A percentile compares a stretch with the other conserved stretches of the same genome.
phyloP scores from a whole-genome alignment of 2,888 invertebrate species.

The Ptychoptera contaminata region DNA sequence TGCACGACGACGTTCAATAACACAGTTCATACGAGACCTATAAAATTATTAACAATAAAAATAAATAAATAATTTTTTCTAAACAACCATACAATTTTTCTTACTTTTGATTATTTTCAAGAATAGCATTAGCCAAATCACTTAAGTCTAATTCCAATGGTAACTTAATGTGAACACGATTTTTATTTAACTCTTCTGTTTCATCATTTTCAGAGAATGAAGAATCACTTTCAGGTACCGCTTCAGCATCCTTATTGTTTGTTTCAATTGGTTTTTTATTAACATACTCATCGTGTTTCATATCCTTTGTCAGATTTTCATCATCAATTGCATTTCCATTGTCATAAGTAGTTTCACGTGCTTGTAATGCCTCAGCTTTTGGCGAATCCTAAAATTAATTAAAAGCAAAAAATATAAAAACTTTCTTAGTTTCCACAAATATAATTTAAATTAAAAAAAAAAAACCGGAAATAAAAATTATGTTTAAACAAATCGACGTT shows the following conservation, averaged over 20 bases:
- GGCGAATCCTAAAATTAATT: slow-evolving; percentile 25
- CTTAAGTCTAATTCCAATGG: slow-evolving; percentile 72
- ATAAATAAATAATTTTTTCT: not conserved
- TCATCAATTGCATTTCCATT: slow-evolving; percentile 27
- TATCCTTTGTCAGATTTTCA: slow-evolving; percentile 10
- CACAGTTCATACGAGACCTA: slow-evolving; percentile 76
- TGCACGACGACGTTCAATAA: slow-evolving; percentile 70
- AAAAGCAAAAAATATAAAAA: slow-evolving; percentile 6
- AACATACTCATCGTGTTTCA: too few relatives aligned
- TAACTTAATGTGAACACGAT: slow-evolving; percentile 42
- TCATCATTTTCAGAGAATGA: slow-evolving; percentile 42
- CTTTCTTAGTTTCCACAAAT: too few relatives aligned
- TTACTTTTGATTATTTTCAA: slow-evolving; percentile 53
- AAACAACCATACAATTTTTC: not conserved
- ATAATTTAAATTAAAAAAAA: too few relatives aligned
- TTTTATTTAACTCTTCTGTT: slow-evolving; percentile 38
- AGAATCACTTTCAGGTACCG: slow-evolving; percentile 32
- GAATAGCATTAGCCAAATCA: slow-evolving; percentile 59
- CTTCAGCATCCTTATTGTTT: not conserved
- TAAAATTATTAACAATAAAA: not conserved
- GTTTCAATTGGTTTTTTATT: too few relatives aligned
- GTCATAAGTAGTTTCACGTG: too few relatives aligned
- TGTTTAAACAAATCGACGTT: too few relatives aligned
- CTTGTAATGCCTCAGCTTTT: slow-evolving; percentile 26
- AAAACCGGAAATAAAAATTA: too few relatives aligned